A percentile compares a stretch with the other conserved stretches of the same genome.
These are phyloP conservation scores for Leptopilina myrica DNA, from an alignment of 2,888 invertebrate genomes.

Conservation along the genomic window DNA sequence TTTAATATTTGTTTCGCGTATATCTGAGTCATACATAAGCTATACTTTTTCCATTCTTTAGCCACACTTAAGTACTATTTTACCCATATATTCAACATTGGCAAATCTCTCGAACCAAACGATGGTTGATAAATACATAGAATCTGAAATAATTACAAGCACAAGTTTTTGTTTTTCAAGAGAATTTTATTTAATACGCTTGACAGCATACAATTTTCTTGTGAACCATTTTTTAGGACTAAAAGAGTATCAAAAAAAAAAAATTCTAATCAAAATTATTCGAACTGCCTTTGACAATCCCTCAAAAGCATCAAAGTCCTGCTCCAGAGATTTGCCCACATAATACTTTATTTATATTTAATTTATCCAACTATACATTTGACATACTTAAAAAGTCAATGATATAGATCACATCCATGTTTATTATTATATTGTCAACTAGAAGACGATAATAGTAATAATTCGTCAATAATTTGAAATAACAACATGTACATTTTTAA, in stretches of 20 bases:
- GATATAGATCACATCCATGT: conserved; percentile 9
- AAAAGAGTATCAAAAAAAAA: no score
- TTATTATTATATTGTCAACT: neutral
- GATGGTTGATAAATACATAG: no score
- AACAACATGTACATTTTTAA: neutral
- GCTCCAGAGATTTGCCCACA: neutral
- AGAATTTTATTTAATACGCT: no score
- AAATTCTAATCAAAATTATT: no score
- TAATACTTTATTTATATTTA: neutral
- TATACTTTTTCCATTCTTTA: neutral
- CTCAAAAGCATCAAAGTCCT: no score
- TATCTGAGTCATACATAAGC: conserved; percentile 11
- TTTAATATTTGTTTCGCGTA: neutral
- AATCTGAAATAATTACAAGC: no score
- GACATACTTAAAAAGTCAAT: neutral
- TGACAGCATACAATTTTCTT: no score
- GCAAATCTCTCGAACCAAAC: no score
- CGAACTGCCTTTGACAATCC: no score
- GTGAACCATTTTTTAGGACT: no score
- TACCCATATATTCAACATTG: neutral
- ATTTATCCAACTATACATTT: conserved; percentile 4
- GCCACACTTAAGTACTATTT: neutral
- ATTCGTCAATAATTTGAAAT: neutral
- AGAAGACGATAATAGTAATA: neutral
- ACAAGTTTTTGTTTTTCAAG: no score